phyloP scores from a whole-genome alignment of 2,797 vertebrate species.

The Mormyrus hasselquistii region DNA sequence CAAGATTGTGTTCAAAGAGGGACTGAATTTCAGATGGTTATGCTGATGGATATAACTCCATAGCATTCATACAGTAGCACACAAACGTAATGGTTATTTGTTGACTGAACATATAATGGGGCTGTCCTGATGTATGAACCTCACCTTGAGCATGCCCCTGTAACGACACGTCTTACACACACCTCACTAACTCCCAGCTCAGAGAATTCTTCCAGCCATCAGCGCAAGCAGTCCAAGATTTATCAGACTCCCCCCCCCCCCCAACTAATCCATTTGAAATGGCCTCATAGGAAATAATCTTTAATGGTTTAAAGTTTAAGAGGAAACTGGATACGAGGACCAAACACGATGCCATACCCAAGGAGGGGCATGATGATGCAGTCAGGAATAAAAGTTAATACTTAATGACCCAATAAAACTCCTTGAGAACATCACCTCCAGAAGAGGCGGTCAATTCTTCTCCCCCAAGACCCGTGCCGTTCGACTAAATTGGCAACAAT shows the following conservation, averaged over 20 bases:
- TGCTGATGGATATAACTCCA: constrained; percentile 59
- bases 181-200: constrained; percentile 57
- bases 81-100: constrained; percentile 48
- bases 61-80: constrained; percentile 44
- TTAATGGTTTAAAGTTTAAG: background rate
- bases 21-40: constrained; percentile 50
- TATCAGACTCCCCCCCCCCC: background rate
- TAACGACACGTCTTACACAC: constrained; percentile 35
- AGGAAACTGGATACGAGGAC: background rate
- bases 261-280: background rate
- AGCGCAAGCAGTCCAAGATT: background rate
- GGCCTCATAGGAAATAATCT: background rate
- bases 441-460: background rate
- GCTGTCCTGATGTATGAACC: constrained; percentile 55
- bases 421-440: background rate
- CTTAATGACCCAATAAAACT: constrained; percentile 17
- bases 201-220: constrained; percentile 11
- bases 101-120: constrained; percentile 28
- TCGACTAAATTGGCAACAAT: constrained; percentile 10
- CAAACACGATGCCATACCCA: background rate
- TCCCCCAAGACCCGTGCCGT: background rate
- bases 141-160: constrained; percentile 61
- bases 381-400: constrained; percentile 10
- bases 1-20: constrained; percentile 43
- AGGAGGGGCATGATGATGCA: background rate